A percentile compares a stretch with the other conserved stretches of the same genome.
phyloP scores from a whole-genome alignment of 2,888 invertebrate genomes.

The Ceriagrion tenellum region DNA sequence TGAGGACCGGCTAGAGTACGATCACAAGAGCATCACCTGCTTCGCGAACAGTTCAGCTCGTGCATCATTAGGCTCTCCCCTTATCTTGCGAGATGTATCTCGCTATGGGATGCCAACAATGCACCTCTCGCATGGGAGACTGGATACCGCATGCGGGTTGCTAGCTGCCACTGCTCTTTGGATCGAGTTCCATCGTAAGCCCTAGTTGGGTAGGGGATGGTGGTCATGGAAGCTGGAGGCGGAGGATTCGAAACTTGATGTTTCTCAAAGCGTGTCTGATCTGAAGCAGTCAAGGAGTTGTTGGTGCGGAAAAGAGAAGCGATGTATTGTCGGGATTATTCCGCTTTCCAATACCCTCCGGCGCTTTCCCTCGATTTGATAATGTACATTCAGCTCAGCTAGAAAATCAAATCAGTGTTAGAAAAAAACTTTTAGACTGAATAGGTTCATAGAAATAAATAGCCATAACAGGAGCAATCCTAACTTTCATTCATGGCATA shows the following conservation, averaged over 20 bases:
- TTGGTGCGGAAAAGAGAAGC: neutral
- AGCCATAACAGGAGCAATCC: too few species aligned
- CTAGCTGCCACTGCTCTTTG: neutral
- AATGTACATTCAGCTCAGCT: neutral
- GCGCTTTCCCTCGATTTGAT: neutral
- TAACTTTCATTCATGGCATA: too few species aligned
- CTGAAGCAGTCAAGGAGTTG: neutral
- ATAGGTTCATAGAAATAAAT: too few species aligned
- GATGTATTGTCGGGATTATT: neutral
- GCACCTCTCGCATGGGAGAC: neutral
- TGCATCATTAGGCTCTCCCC: constrained; percentile 3
- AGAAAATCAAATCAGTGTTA: too few species aligned
- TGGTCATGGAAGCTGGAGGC: neutral
- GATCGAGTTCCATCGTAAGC: neutral
- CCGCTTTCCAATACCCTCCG: neutral
- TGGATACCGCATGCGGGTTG: neutral
- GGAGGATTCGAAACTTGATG: neutral
- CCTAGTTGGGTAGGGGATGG: neutral
- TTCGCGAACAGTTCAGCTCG: neutral
- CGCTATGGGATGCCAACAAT: neutral
- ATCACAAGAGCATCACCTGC: neutral
- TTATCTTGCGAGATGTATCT: neutral
- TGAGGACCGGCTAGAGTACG: neutral
- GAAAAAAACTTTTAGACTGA: too few species aligned
- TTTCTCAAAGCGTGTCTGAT: neutral